A percentile compares a stretch with the other conserved stretches of the same genome.
Conservation (phyloP, 64 coral and sea anemone species). For the Montipora efflorescens region DNA sequence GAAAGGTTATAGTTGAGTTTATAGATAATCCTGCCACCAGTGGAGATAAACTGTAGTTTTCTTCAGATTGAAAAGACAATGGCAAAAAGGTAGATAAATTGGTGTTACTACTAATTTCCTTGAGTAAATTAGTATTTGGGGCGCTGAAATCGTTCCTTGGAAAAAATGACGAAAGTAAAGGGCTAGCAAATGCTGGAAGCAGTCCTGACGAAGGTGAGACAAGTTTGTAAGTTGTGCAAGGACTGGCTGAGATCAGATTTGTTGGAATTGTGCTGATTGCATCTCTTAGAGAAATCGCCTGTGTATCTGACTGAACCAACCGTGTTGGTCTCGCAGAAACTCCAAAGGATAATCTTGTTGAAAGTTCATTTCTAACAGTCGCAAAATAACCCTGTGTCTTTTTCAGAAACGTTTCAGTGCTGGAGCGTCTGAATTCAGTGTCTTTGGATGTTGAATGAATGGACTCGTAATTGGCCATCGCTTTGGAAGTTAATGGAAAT, state of each 20-base stretch:
- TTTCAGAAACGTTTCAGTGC: too few species aligned
- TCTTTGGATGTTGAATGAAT: too few species aligned
- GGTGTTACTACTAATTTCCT: neutral
- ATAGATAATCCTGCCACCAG: neutral
- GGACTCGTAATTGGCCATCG: too few species aligned
- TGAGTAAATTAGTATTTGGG: neutral
- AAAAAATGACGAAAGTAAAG: neutral
- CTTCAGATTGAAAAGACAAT: neutral
- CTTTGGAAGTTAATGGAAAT: too few species aligned
- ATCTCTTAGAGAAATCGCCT: too few species aligned
- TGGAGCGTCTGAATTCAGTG: too few species aligned
- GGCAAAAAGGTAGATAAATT: neutral
- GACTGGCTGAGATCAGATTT: neutral
- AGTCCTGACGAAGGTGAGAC: neutral
- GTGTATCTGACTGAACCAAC: too few species aligned
- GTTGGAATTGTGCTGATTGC: neutral
- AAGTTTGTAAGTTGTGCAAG: neutral
- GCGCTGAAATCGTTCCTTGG: neutral
- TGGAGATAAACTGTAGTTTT: neutral
- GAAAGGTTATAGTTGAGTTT: neutral
- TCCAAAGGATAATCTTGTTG: too few species aligned
- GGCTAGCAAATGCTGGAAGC: neutral
- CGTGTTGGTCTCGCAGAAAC: too few species aligned
- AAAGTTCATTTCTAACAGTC: too few species aligned
- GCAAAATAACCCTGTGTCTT: too few species aligned